Percentiles rank a stretch among this genome's conserved stretches.
phyloP scores from a whole-genome alignment of 92 coral and sea anemone species.

The Umimayanthus kanabou region DNA sequence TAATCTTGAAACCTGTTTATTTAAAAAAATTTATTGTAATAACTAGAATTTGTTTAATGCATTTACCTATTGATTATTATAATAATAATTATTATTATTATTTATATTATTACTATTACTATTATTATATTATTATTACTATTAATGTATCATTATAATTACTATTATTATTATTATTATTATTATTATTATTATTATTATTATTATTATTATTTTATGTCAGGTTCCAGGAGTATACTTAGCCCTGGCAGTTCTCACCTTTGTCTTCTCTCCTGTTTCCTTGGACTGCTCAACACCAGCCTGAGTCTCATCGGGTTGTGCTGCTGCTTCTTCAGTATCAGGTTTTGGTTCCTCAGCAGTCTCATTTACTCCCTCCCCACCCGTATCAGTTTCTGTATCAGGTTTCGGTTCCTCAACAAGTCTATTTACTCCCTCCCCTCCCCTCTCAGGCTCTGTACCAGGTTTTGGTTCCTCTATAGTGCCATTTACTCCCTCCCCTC shows the following conservation, averaged over 20 bases:
- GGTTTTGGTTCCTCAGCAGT: not conserved
- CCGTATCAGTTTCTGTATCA: not conserved
- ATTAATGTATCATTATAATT: no score
- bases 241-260: not conserved
- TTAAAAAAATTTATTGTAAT: no score
- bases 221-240: no score
- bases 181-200: no score
- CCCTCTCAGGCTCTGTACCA: not conserved
- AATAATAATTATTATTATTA: no score
- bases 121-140: no score
- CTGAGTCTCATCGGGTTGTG: not conserved
- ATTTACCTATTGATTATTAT: no score
- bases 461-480: not conserved
- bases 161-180: no score
- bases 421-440: not conserved
- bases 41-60: no score
- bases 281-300: not conserved
- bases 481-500: not conserved
- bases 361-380: slow-evolving; percentile 9
- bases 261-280: not conserved
- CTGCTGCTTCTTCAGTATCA: slow-evolving; percentile 1
- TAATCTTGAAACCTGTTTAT: no score
- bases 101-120: no score
- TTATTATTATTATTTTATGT: no score
- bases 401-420: not conserved